A percentile compares a stretch with the other conserved stretches of the same genome.
Evolutionary conservation across 1,140 invertebrate species (phyloP).

Genomic region (Sarcophaga bullata): DNA sequence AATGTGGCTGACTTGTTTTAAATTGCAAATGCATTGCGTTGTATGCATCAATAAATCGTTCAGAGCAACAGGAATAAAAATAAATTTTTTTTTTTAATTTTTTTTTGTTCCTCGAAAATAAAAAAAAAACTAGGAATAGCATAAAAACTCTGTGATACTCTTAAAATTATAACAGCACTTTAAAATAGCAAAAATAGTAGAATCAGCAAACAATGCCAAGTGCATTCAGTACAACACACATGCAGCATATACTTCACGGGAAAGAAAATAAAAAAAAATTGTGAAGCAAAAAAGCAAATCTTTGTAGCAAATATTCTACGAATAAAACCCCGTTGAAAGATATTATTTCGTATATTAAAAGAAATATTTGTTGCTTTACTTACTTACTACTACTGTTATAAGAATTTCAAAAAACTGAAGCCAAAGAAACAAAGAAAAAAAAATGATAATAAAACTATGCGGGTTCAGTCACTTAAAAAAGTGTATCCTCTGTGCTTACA

Average conservation of each 20-base stretch:
- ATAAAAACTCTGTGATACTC: not conserved
- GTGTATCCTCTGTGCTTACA: not conserved
- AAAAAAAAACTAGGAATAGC: not conserved
- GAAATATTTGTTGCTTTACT: not conserved
- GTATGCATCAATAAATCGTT: constrained; percentile 40
- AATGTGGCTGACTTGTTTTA: not conserved
- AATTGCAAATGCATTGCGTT: constrained; percentile 41
- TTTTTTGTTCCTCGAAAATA: not conserved
- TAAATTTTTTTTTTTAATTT: not conserved
- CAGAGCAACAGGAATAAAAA: constrained; percentile 29
- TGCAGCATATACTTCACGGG: too few species aligned
- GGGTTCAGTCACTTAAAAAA: constrained; percentile 21
- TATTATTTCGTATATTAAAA: constrained; percentile 19
- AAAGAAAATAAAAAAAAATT: too few species aligned
- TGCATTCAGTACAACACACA: not conserved
- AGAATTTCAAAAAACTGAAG: not conserved
- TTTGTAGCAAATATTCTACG: not conserved
- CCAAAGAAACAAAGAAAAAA: not conserved
- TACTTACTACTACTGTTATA: not conserved
- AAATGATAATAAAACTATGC: not conserved
- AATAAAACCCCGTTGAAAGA: constrained; percentile 16
- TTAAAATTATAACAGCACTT: constrained; percentile 6
- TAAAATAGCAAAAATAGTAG: constrained; percentile 9
- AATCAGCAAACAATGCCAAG: not conserved
- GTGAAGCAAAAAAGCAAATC: too few species aligned